A percentile compares a stretch with the other conserved stretches of the same genome.
Evolutionary conservation across 1,140 invertebrate species (phyloP).

Genomic region (Archegozetes longisetosus): DNA sequence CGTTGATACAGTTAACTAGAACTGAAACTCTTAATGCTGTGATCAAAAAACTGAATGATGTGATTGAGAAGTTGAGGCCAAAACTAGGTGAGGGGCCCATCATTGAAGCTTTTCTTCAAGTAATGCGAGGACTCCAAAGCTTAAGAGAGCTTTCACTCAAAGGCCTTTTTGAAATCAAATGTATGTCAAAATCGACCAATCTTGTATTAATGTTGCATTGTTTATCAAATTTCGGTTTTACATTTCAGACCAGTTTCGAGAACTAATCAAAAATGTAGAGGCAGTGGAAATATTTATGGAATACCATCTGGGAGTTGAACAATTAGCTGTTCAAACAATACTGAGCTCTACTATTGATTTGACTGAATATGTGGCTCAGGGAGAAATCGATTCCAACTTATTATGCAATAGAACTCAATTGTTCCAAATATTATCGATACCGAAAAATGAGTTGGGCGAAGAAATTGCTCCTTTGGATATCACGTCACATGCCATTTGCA

Average conservation of each 20-base stretch:
- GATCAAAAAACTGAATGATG: conserved; percentile 8
- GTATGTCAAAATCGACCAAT: conserved; percentile 1
- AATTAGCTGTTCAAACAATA: not conserved
- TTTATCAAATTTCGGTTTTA: not conserved
- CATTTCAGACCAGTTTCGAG: conserved; percentile 7
- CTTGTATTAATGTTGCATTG: not conserved
- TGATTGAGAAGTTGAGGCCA: conserved; percentile 5
- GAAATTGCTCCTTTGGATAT: not conserved
- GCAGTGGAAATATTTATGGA: conserved; percentile 8
- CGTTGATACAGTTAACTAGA: conserved; percentile 1
- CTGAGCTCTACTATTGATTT: conserved; percentile 14
- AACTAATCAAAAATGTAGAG: conserved; percentile 12
- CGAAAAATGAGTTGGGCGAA: not conserved
- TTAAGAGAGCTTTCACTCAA: not conserved
- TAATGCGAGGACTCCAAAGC: conserved; percentile 4
- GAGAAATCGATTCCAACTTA: not conserved
- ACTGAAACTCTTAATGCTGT: conserved; percentile 1
- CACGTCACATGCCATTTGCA: conserved; percentile 5
- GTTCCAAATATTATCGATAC: not conserved
- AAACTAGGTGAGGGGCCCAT: conserved; percentile 3
- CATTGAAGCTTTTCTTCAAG: conserved; percentile 1
- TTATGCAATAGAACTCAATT: conserved; percentile 13
- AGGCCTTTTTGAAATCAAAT: conserved; percentile 8
- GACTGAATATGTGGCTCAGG: conserved; percentile 7
- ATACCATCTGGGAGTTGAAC: conserved; percentile 9